Evolutionary conservation across 2,797 vertebrate species (phyloP).

Genomic region (Amniataba percoides): DNA sequence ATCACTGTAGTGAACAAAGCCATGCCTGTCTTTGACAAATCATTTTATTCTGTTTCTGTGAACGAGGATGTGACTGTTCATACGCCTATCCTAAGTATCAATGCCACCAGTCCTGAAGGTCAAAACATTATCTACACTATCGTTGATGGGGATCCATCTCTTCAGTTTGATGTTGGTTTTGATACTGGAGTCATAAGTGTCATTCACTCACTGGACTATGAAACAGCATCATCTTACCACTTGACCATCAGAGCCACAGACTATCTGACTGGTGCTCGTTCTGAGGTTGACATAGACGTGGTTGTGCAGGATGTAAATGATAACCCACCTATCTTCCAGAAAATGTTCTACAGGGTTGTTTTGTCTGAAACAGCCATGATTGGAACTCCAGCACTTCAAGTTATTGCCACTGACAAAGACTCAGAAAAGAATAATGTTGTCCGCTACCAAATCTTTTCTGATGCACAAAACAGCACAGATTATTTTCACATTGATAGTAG

Average conservation of each 20-base stretch:
- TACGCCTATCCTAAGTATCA: conserved; percentile 94
- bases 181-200: conserved; percentile 96
- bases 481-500: conserved; percentile 97
- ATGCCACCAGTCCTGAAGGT: conserved; percentile 96
- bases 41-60: conserved; percentile 93
- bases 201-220: conserved; percentile 92
- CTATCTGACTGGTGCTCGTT: conserved; percentile 93
- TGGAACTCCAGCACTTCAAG: conserved; percentile 94
- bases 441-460: conserved; percentile 95
- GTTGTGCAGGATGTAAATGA: conserved; percentile 94
- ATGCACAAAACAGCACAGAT: conserved; percentile 93
- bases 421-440: conserved; percentile 93
- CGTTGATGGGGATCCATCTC: conserved; percentile 91
- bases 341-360: conserved; percentile 88
- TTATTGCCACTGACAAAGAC: conserved; percentile 92
- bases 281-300: conserved; percentile 94
- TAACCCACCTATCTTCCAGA: conserved; percentile 92
- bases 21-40: conserved; percentile 97
- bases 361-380: conserved; percentile 95
- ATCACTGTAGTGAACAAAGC: conserved; percentile 99
- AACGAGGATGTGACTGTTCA: conserved; percentile 92
- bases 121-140: conserved; percentile 98
- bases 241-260: conserved; percentile 94
- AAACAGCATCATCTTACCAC: conserved; percentile 88
- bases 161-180: conserved; percentile 96